Conservation (phyloP, 2,888 invertebrate species). For the Pollenia griseotomentosa region DNA sequence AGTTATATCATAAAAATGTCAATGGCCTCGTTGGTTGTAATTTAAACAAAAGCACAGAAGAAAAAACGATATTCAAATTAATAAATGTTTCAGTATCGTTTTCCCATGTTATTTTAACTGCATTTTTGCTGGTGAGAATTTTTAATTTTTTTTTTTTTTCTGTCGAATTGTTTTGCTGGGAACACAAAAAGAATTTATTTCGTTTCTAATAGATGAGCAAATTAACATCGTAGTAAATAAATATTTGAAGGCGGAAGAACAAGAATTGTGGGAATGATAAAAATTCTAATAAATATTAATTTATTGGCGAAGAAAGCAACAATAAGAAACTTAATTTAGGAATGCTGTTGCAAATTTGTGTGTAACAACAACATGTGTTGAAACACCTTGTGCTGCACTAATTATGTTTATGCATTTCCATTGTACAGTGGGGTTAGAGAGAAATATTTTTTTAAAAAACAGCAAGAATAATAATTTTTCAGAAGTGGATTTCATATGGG, state of each 20-base stretch:
- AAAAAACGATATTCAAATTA: constrained; percentile 35
- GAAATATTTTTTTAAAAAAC: too few species aligned
- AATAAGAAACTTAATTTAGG: constrained; percentile 36
- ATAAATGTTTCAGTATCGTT: constrained; percentile 61
- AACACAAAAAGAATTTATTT: constrained; percentile 19
- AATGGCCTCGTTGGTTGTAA: constrained; percentile 55
- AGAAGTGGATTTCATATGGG: too few species aligned
- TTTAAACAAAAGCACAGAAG: constrained; percentile 28
- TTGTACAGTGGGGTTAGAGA: neutral
- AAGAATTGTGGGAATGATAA: constrained; percentile 1
- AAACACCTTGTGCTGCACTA: constrained; percentile 35
- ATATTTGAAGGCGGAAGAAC: constrained; percentile 1
- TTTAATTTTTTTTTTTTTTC: neutral
- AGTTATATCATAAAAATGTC: constrained; percentile 63
- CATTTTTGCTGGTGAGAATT: constrained; percentile 47
- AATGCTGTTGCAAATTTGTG: constrained; percentile 52
- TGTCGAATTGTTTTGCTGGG: constrained; percentile 11
- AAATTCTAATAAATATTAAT: constrained; percentile 35
- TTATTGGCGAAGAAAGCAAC: constrained; percentile 39
- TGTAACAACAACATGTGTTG: constrained; percentile 36
- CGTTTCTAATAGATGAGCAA: constrained; percentile 23
- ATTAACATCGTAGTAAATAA: constrained; percentile 43
- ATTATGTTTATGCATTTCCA: neutral
- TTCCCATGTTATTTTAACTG: constrained; percentile 51
- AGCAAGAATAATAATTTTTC: too few species aligned